A percentile compares a stretch with the other conserved stretches of the same genome.
Evolutionary conservation across 2,888 invertebrate species (phyloP).

Genomic region (Lochmaea capreae): DNA sequence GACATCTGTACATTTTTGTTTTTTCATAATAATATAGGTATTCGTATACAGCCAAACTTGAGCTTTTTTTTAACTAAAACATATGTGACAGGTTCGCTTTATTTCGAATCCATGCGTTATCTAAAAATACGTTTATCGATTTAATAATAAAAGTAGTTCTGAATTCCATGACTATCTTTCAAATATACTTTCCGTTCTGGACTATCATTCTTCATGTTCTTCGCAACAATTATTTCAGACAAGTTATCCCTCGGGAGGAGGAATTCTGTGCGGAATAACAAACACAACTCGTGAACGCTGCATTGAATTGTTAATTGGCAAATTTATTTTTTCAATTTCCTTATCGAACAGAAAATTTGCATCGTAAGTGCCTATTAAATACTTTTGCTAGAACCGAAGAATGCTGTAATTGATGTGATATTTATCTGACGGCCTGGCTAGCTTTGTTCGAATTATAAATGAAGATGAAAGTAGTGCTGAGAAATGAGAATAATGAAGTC

Average conservation of each 20-base stretch:
- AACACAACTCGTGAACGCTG: conserved; percentile 33
- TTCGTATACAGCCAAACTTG: too few species aligned
- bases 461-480: not conserved
- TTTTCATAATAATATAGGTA: too few species aligned
- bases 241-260: conserved; percentile 24
- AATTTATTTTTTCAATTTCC: conserved; percentile 46
- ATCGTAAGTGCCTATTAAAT: conserved; percentile 42
- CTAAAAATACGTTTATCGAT: too few species aligned
- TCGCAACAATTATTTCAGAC: conserved; percentile 36
- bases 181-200: not conserved
- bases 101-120: too few species aligned
- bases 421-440: conserved; percentile 20
- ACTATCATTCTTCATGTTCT: not conserved
- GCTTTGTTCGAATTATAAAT: conserved; percentile 23
- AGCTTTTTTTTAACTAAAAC: too few species aligned
- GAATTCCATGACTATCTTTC: not conserved
- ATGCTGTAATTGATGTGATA: conserved; percentile 33
- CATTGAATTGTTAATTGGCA: conserved; percentile 44
- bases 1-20: too few species aligned
- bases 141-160: not conserved
- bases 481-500: conserved; percentile 12
- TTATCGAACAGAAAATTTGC: conserved; percentile 44
- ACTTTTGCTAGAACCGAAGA: conserved; percentile 21
- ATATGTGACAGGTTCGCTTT: too few species aligned
- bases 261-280: conserved; percentile 38